phyloP scores from a whole-genome alignment of 1,140 invertebrate genomes.

The Trachymyrmex septentrionalis region DNA sequence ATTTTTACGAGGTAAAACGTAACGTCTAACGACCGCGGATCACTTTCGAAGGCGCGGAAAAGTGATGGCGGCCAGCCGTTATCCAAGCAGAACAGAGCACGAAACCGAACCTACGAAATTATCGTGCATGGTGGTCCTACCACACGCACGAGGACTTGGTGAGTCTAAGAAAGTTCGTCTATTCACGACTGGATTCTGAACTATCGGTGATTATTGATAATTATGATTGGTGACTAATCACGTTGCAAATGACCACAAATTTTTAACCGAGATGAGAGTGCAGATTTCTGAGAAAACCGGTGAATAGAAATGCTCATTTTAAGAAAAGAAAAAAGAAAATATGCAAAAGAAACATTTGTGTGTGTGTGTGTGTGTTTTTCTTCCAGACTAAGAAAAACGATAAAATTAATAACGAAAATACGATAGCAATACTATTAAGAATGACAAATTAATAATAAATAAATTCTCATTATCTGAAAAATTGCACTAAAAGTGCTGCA shows the following conservation, averaged over 20 bases:
- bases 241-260: conserved; percentile 28
- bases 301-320: conserved; percentile 20
- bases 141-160: conserved; percentile 45
- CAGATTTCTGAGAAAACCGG: conserved; percentile 27
- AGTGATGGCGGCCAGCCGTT: neutral
- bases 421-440: neutral
- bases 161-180: conserved; percentile 46
- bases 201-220: neutral
- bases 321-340: neutral
- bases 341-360: no score
- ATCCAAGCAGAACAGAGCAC: conserved; percentile 6
- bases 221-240: conserved; percentile 14
- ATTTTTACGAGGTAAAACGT: conserved; percentile 41
- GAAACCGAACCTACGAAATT: conserved; percentile 52
- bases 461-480: conserved; percentile 5
- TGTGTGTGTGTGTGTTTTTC: neutral
- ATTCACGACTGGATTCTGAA: conserved; percentile 45
- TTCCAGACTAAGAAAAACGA: neutral
- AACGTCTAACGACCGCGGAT: conserved; percentile 70
- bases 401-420: neutral
- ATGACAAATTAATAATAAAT: neutral
- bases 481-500: neutral
- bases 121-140: conserved; percentile 60
- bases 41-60: conserved; percentile 35
- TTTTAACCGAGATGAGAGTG: conserved; percentile 1